A percentile compares a stretch with the other conserved stretches of the same genome.
phyloP scores from a whole-genome alignment of 2,888 invertebrate species.

The Pardosa pseudoannulata region DNA sequence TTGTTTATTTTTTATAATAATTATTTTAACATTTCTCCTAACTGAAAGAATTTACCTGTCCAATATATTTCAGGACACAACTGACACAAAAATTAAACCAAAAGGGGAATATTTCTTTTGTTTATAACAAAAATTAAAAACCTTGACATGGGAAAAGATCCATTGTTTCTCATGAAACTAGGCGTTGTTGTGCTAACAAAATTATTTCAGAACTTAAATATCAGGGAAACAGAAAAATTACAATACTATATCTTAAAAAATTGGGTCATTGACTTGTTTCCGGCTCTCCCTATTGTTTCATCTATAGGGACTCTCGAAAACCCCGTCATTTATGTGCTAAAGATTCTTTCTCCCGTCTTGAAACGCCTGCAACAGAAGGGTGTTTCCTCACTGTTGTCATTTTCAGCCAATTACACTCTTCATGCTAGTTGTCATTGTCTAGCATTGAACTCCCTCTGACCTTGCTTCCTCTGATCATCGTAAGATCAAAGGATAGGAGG shows the following conservation, averaged over 20 bases:
- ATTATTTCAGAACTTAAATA: not conserved
- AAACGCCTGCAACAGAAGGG: not conserved
- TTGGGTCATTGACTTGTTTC: not conserved
- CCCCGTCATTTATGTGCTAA: not conserved
- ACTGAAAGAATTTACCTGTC: too few relatives aligned
- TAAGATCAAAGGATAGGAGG: too few relatives aligned
- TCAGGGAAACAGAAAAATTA: not conserved
- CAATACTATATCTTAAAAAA: not conserved
- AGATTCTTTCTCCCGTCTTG: not conserved
- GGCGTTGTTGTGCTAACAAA: not conserved
- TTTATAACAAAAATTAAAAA: not conserved
- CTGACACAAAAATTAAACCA: too few relatives aligned
- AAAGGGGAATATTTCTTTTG: too few relatives aligned
- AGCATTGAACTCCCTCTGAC: too few relatives aligned
- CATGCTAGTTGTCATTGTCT: too few relatives aligned
- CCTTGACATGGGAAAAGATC: not conserved
- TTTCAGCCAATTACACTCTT: too few relatives aligned
- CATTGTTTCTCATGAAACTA: not conserved
- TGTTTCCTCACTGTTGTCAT: not conserved
- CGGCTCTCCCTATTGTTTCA: not conserved
- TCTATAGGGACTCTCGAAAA: not conserved
- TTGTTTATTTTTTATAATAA: too few relatives aligned
- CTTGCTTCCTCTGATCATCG: too few relatives aligned
- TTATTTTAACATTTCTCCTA: too few relatives aligned
- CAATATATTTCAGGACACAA: too few relatives aligned